Evolutionary conservation across 2,888 invertebrate species (phyloP).

Genomic region (Fragum fragum): DNA sequence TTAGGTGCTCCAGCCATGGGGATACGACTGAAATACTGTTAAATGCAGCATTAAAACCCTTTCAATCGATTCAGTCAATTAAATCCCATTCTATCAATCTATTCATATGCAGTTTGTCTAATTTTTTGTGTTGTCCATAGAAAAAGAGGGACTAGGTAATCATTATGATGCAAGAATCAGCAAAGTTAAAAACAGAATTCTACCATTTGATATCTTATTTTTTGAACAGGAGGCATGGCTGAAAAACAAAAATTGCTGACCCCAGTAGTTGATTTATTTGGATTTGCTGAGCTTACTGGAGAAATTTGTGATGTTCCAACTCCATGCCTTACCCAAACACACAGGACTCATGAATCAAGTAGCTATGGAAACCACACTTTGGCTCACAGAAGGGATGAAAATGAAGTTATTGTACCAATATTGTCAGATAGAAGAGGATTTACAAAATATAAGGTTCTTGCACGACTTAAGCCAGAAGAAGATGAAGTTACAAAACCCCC

Average conservation of each 20-base stretch:
- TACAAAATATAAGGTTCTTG: conserved; percentile 56
- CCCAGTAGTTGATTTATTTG: conserved; percentile 50
- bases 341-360: not conserved
- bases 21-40: too few relatives aligned
- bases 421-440: conserved; percentile 40
- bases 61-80: too few relatives aligned
- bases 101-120: too few relatives aligned
- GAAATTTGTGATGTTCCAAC: conserved; percentile 17
- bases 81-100: too few relatives aligned
- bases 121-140: too few relatives aligned
- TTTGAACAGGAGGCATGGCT: conserved; percentile 41
- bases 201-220: too few relatives aligned
- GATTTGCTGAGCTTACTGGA: conserved; percentile 61
- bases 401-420: conserved; percentile 53
- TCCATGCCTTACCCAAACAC: not conserved
- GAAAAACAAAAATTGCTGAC: conserved; percentile 43
- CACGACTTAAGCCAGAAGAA: conserved; percentile 54
- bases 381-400: not conserved
- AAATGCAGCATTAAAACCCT: too few relatives aligned
- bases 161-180: too few relatives aligned
- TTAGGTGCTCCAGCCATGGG: too few relatives aligned
- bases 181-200: too few relatives aligned
- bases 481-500: conserved; percentile 33
- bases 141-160: too few relatives aligned
- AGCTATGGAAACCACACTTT: too few relatives aligned